Base-by-base conservation (phyloP, 1,140 invertebrate species). In the Druon quercuslanigerum region DNA sequence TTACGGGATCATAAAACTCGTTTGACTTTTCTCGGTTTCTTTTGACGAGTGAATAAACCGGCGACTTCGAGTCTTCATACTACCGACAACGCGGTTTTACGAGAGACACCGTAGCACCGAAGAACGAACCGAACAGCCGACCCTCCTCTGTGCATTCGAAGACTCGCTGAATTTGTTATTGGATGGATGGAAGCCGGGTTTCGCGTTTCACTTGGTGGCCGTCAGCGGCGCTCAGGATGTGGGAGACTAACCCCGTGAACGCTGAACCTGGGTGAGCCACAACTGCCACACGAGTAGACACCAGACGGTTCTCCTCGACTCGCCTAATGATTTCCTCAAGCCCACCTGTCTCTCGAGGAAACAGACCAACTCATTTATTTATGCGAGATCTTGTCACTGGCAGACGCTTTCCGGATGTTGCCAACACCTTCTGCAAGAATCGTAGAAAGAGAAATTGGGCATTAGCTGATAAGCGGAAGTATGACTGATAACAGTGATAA, bases 131-230 rank as follows among this genome's bases (percentile, higher is more conserved):
- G 81, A 51, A 33, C 50, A 71, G 56, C 72, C 12, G 60, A 57
- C 71, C 71, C 72, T 72, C 50, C 71, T 40, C 25, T 40, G 74
- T 78, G 19, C 78, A 77, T 75, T 50, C 71, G 76, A 79, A 71
- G 81, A 80, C 76, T 66, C 60, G 60, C 60, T 78, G 46, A 73
- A 80, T 84, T 84, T 84, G 82, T 84, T 84, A 84, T 84, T 74
- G 78, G 81, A 71, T 74, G 78, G 81, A 71, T 78, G 76, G 80
- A 82, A 78, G 75, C 56, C 71, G 50, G 76, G 60, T 40, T n/a
- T 66, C 60, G 16, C 75, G 74, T 70, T 80, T 83, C 82, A n/a
- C 72, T 20, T 79, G 56, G 52, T 74, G 17, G 76, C 75, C 76
- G 77, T 51, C 50, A n/a, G 71, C 70, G 71, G 74, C 77, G 77